These are phyloP conservation scores for Macrotus californicus DNA, from an alignment of 2,113 vertebrate species.

Conservation along the genomic window DNA sequence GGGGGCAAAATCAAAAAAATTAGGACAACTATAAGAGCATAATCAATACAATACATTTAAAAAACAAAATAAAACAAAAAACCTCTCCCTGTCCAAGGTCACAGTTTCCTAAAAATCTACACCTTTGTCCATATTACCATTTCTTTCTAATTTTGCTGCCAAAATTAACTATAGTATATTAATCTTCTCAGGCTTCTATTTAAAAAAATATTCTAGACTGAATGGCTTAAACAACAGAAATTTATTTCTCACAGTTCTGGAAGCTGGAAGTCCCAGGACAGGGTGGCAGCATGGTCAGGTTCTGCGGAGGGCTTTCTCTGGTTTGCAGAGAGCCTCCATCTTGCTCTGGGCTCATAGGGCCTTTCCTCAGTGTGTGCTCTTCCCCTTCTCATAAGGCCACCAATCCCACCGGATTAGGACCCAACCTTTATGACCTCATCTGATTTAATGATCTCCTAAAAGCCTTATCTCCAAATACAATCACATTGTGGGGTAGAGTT, in stretches of 20 bases:
- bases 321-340: not conserved
- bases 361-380: not conserved
- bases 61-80: not conserved
- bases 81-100: not conserved
- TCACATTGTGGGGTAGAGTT: not conserved
- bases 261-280: not conserved
- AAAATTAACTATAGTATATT: not conserved
- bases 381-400: not conserved
- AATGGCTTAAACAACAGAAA: not conserved
- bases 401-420: not conserved
- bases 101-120: not conserved
- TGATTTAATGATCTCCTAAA: not conserved
- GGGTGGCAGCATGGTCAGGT: rapidly evolving
- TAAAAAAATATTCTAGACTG: not conserved
- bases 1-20: no score
- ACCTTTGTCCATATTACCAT: not conserved
- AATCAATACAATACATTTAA: no score
- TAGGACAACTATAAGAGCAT: no score
- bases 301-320: not conserved
- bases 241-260: not conserved
- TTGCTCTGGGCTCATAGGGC: not conserved
- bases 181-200: not conserved
- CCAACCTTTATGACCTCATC: not conserved
- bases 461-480: not conserved
- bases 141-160: not conserved